phyloP scores from a whole-genome alignment of 2,888 invertebrate species.

The Lepidocyrtoides sp. region DNA sequence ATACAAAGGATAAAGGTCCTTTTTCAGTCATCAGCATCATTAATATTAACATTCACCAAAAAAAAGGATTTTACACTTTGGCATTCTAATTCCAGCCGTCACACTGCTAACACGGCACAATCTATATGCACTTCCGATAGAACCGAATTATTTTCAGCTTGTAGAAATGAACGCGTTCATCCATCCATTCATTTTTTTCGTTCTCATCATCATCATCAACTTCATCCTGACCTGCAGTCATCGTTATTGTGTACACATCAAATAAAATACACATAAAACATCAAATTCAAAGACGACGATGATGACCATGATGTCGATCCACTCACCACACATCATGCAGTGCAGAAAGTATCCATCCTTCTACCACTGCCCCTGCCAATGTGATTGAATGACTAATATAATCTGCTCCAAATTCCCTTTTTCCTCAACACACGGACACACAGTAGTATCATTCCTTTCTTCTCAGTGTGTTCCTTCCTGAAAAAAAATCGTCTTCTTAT shows the following conservation, averaged over 20 bases:
- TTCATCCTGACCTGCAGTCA: conserved; percentile 47
- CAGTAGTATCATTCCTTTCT: conserved; percentile 50
- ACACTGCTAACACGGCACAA: too few species aligned
- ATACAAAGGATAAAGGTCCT: background rate
- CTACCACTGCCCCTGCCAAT: conserved; percentile 24
- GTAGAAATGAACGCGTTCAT: conserved; percentile 7
- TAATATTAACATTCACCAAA: background rate
- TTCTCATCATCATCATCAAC: conserved; percentile 35
- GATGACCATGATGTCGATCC: conserved; percentile 1
- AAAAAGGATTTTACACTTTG: background rate
- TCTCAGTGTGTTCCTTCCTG: conserved; percentile 72
- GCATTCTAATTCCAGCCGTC: background rate
- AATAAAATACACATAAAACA: conserved; percentile 64
- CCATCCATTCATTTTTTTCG: conserved; percentile 38
- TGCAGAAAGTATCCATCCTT: conserved; percentile 49
- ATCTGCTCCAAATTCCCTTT: conserved; percentile 56
- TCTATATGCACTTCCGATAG: conserved; percentile 39
- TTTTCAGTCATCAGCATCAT: conserved; percentile 32
- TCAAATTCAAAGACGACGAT: conserved; percentile 34
- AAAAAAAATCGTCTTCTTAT: conserved; percentile 53
- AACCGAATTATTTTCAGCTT: background rate
- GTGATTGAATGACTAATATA: conserved; percentile 52
- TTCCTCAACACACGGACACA: background rate
- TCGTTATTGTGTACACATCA: conserved; percentile 43
- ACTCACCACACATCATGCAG: conserved; percentile 13